A percentile compares a stretch with the other conserved stretches of the same genome.
Evolutionary conservation across 2,113 vertebrate species (phyloP).

Genomic region (Lagopus leucura): DNA sequence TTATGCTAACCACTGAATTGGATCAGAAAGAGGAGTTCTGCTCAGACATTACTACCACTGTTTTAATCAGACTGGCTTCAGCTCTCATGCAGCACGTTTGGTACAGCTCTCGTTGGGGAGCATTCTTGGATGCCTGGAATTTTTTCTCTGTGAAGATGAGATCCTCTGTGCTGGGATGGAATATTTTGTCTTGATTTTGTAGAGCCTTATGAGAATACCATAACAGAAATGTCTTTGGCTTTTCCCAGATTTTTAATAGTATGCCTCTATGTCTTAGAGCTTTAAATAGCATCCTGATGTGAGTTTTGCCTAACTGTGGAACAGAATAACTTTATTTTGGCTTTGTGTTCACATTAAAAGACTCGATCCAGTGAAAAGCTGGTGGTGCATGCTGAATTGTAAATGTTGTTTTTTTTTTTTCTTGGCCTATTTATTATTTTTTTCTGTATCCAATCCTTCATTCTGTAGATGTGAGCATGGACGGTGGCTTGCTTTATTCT

Average conservation of each 20-base stretch:
- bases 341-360: constrained; percentile 17
- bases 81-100: not conserved
- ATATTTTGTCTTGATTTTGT: not conserved
- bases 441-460: not conserved
- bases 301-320: not conserved
- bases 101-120: not conserved
- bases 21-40: not conserved
- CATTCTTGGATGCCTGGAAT: not conserved
- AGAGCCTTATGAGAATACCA: not conserved
- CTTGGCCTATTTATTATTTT: not conserved
- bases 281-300: not conserved
- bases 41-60: not conserved
- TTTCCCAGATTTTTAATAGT: not conserved
- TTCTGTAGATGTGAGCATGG: not conserved
- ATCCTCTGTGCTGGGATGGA: not conserved
- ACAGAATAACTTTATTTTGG: not conserved
- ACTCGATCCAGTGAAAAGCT: not conserved
- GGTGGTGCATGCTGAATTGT: not conserved
- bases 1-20: not conserved
- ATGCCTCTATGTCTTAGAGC: not conserved
- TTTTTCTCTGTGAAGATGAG: not conserved
- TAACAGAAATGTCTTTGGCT: not conserved
- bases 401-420: too few relatives aligned
- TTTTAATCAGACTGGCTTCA: constrained; percentile 1
- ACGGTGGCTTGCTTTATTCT: not conserved